A percentile compares a stretch with the other conserved stretches of the same genome.
Evolutionary conservation across 2,797 vertebrate genomes (phyloP).

Genomic region (Silurus lanzhouensis): DNA sequence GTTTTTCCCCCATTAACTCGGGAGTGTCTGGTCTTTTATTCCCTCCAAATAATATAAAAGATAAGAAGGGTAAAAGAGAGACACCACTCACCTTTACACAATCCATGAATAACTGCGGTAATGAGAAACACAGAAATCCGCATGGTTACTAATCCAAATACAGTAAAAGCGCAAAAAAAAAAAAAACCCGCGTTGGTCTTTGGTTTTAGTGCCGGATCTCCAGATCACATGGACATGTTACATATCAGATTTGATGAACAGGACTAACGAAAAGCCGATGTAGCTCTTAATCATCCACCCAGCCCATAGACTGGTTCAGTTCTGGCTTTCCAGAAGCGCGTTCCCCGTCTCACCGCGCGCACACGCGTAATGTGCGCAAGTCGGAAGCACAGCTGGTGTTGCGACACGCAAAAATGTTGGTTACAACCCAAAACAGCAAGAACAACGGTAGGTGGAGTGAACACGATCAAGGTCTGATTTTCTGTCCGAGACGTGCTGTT

Average conservation of each 20-base stretch:
- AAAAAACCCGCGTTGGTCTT: rapidly evolving
- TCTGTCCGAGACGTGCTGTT: not conserved
- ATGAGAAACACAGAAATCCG: not conserved
- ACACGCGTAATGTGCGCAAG: not conserved
- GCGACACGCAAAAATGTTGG: not conserved
- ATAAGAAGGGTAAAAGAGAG: too few species aligned
- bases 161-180: not conserved
- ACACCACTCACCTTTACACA: conserved; percentile 20
- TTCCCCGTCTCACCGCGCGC: too few species aligned
- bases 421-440: not conserved
- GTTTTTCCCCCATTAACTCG: not conserved
- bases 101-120: not conserved
- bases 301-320: too few species aligned
- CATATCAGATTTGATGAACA: not conserved
- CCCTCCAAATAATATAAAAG: too few species aligned
- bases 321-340: too few species aligned
- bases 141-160: conserved; percentile 13
- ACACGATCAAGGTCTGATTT: too few species aligned
- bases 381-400: not conserved
- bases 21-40: too few species aligned
- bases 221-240: not conserved
- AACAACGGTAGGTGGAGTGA: not conserved
- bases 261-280: too few species aligned
- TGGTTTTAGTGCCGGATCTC: not conserved
- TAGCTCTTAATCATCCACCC: too few species aligned